A percentile compares a stretch with the other conserved stretches of the same genome.
Evolutionary conservation across 2,797 vertebrate species (phyloP).

Genomic region (Lacerta agilis): DNA sequence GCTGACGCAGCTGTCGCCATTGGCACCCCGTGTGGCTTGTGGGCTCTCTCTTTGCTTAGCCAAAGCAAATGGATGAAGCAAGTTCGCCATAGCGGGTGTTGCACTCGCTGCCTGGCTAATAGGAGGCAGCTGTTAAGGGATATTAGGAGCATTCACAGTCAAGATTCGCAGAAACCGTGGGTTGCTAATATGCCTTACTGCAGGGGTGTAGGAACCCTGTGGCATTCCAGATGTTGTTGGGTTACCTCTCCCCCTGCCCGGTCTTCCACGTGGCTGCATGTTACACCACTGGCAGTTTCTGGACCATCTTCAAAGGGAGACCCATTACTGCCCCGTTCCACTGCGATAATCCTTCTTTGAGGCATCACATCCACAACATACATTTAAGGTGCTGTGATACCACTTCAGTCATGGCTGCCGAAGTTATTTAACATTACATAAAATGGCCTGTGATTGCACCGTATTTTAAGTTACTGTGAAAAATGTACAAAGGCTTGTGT

Average conservation of each 20-base stretch:
- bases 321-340: too few species aligned
- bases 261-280: too few species aligned
- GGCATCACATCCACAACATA: too few species aligned
- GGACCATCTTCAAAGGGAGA: too few species aligned
- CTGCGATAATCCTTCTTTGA: too few species aligned
- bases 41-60: background rate
- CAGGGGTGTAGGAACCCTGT: background rate
- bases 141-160: background rate
- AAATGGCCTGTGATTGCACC: too few species aligned
- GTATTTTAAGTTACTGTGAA: too few species aligned
- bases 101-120: background rate
- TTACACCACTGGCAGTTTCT: too few species aligned
- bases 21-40: background rate
- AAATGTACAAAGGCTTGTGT: too few species aligned
- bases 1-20: background rate
- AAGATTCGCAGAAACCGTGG: background rate
- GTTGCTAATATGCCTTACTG: background rate
- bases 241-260: background rate
- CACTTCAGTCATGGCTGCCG: too few species aligned
- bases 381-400: too few species aligned
- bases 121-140: background rate
- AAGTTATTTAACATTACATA: too few species aligned
- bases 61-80: slow-evolving; percentile 6
- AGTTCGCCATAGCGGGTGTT: background rate
- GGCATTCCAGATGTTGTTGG: background rate